Percentiles rank a stretch among this genome's conserved stretches.
Conservation (phyloP, 2,113 vertebrate genomes). For the Sander vitreus region DNA sequence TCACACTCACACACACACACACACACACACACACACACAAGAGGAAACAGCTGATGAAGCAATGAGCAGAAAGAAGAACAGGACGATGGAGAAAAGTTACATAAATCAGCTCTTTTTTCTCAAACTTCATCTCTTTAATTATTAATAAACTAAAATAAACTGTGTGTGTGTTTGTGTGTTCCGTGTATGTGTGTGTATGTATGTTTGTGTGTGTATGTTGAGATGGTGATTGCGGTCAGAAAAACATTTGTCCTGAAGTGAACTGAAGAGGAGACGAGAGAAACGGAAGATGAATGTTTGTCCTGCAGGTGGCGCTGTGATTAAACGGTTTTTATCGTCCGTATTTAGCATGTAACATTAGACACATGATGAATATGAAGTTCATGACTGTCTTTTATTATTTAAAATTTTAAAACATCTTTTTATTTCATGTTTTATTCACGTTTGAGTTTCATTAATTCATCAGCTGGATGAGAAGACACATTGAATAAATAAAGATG, state of each 20-base stretch:
- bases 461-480: not conserved
- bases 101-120: constrained; percentile 5
- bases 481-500: not conserved
- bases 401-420: too few species aligned
- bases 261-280: not conserved
- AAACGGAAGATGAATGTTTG: too few species aligned
- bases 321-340: too few species aligned
- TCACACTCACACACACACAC: too few species aligned
- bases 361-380: not conserved
- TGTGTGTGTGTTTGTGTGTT: not conserved
- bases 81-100: not conserved
- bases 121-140: constrained; percentile 7
- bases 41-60: constrained; percentile 24
- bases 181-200: not conserved
- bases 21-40: too few species aligned
- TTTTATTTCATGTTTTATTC: too few species aligned
- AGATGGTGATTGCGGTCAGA: constrained; percentile 15
- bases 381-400: not conserved
- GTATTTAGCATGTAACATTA: too few species aligned
- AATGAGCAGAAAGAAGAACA: not conserved
- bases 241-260: constrained; percentile 1
- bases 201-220: constrained; percentile 4
- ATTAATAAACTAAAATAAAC: constrained; percentile 12
- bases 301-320: too few species aligned
- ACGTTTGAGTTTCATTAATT: constrained; percentile 16